Conservation (phyloP, 2,113 vertebrate species). For the Alligator mississippiensis region DNA sequence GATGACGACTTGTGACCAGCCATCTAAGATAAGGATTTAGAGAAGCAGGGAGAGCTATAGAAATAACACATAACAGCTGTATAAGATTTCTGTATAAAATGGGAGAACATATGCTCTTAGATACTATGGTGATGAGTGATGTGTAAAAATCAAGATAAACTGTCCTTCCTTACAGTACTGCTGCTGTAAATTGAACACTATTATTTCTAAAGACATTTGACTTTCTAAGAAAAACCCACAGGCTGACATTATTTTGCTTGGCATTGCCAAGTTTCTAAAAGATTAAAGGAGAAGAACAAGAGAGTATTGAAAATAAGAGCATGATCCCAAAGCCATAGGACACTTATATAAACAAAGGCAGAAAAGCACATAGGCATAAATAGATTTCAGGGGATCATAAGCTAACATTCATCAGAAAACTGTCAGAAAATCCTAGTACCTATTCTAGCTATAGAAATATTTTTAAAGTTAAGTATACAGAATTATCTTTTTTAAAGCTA, state of each 20-base stretch:
- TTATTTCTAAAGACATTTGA: neutral
- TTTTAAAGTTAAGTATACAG: neutral
- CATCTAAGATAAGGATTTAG: neutral
- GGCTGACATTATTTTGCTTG: accelerated
- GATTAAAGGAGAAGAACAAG: neutral
- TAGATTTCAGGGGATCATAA: neutral
- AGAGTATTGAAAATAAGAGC: neutral
- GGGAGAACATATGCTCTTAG: neutral
- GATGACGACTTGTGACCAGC: slow-evolving; percentile 20
- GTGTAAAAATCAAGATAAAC: neutral
- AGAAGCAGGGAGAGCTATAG: neutral
- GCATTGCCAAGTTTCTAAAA: neutral
- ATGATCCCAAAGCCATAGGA: neutral
- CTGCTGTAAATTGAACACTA: accelerated
- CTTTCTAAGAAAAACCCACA: neutral
- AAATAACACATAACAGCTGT: accelerated
- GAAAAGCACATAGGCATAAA: neutral
- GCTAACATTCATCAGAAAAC: neutral
- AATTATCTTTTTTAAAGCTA: no score
- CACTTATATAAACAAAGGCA: neutral
- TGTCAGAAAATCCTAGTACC: neutral
- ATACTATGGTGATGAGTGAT: neutral
- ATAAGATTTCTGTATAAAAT: neutral
- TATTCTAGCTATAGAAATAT: neutral
- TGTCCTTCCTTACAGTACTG: neutral